Base-by-base conservation (phyloP, 2,888 invertebrate species). In the Sialis fuliginosa region DNA sequence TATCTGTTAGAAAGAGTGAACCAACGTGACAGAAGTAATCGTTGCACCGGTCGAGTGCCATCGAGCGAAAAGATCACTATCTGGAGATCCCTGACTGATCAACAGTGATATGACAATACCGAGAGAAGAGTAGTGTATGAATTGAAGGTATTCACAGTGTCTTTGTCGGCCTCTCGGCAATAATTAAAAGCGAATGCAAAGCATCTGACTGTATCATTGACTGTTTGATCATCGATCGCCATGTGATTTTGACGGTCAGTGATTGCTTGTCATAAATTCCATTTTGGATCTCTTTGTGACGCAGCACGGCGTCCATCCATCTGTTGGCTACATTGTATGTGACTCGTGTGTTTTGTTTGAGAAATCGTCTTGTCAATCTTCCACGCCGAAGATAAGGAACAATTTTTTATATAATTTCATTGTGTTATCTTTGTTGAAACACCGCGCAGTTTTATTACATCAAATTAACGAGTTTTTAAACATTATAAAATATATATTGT, bases 251-350 rank as follows among this genome's bases (percentile, higher is more conserved):
- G 48, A 52, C 53, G 54, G 50, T 52, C 52, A 53, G 50, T 54
- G 54, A 55, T 55, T 54, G 53, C 54, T 52, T 54, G 57, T 57
- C 57, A 57, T 54, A 54, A 55, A 55, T 54, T 56, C 54, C 50
- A 56, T 54, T 56, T 54, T 53, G 53, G 39, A 22, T 45, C 35
- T 45, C 34, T 42, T 47, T 37, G 34, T 47, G 47, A 47, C 47
- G 33, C 47, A 47, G 47, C 47, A 47, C 35, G 47, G 22, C 22
- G 22, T 22, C 22, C 22, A 22, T 22, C 22, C 22, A 22, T 22
- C 22, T 22, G 22, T 22, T 22, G 22, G 22, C 22, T 22, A 22
- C 22, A 22, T 22, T 22, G 22, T 22, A 22, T 22, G 22, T 22
- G 22, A 22, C 22, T 22, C 22, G 22, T 22, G 22, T 22, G 22